A percentile compares a stretch with the other conserved stretches of the same genome.
Evolutionary conservation across 53 echinoderm and acorn worm genomes (phyloP).

Genomic region (Holothuria scabra): DNA sequence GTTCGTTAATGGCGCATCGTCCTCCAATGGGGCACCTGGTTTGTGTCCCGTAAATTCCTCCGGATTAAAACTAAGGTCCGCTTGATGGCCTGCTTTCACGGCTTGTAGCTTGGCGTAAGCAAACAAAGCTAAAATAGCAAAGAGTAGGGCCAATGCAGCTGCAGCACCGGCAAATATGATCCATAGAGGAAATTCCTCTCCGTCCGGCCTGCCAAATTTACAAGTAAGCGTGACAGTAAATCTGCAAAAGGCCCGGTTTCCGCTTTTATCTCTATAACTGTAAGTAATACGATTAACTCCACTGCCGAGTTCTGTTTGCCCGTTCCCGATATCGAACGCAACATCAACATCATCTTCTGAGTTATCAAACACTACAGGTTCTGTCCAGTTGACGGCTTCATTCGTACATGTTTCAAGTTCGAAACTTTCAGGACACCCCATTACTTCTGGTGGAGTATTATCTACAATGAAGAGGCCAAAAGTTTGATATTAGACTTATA

Average conservation of each 20-base stretch:
- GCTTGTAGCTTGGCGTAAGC: conserved; percentile 22
- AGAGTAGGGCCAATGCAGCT: conserved; percentile 9
- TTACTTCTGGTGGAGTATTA: background rate
- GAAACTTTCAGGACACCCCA: background rate
- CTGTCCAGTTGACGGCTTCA: background rate
- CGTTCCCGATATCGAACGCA: background rate
- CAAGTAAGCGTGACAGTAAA: background rate
- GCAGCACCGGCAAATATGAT: background rate
- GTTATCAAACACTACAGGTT: conserved; percentile 11
- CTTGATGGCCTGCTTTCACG: conserved; percentile 20
- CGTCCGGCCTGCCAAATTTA: background rate
- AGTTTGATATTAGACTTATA: background rate
- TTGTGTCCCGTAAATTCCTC: conserved; percentile 29
- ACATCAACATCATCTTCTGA: background rate
- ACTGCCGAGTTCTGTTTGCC: background rate
- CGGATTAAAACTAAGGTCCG: conserved; percentile 33
- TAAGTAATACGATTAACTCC: conserved; percentile 2
- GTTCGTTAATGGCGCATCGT: background rate
- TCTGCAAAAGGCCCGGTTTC: background rate
- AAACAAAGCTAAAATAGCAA: conserved; percentile 24
- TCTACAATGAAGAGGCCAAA: background rate
- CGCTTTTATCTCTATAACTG: background rate
- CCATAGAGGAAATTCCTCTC: background rate
- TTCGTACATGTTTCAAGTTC: conserved; percentile 15
- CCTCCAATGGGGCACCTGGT: conserved; percentile 30